Base-by-base conservation (phyloP, 2,888 invertebrate species). In the Drosophila anomelani region DNA sequence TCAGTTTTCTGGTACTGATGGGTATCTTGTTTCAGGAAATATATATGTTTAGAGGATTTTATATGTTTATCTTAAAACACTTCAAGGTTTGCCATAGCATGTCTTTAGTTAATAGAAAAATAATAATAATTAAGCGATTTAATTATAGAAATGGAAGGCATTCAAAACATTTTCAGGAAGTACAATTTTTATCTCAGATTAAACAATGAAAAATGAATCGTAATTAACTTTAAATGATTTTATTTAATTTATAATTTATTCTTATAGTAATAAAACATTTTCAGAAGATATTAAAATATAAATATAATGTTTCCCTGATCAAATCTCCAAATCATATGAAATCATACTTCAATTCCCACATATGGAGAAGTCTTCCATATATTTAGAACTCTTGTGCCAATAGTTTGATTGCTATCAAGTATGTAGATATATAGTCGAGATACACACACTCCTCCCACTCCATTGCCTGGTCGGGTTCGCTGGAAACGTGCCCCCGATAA, bases 401-500 rank as follows among this genome's bases (percentile, higher is more conserved):
- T 32, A 53, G 36, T 51, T 29, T 34, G 66, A 67, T 67, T 32
- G 36, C 32, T 57, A 67, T 70, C 67, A 8, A 56, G 46, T 26
- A 41, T 47, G 59, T 58, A 36, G 68, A 68, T 68, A 23, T 53
- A 36, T 36, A 53, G 59, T 29, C 9, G 51, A 46, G 69, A 72
- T 72, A 70, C 53, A 41, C 72, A 34, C 34, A 51, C 51, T 34
- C 46, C 46, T 38, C 41, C 71, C 71, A 43, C 58, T 58, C 41
- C 53, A 17, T 38, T 29, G 69, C 36, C 26, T 57, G 47, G 10
- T 34, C 41, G 43, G 47, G 63, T 63, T 70, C 70, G 53, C 41
- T 73, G 53, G 46, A 54, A 73, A 55, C 41, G 62, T 54, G 70
- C 36, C 70, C n/a, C 43, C 74, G 70, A 70, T 70, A 70, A 70